Percentiles rank a stretch among this genome's conserved stretches.
phyloP scores from a whole-genome alignment of 1,140 invertebrate genomes.

The Drosophila ogumai region DNA sequence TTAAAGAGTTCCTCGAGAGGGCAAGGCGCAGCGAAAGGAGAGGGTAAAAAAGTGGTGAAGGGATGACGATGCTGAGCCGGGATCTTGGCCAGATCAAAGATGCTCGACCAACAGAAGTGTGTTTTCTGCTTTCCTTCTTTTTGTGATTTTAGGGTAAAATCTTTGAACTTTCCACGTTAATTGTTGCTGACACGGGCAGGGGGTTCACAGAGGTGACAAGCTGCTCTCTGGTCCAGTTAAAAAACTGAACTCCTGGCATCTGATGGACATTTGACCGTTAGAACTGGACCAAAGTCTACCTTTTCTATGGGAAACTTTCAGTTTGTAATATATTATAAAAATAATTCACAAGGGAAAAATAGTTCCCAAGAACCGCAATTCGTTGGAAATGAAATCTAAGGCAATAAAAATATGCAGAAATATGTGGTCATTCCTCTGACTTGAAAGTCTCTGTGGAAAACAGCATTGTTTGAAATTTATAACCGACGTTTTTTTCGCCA shows the following conservation, averaged over 20 bases:
- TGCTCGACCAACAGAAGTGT: conserved; percentile 57
- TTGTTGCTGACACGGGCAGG: conserved; percentile 57
- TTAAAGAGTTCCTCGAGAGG: conserved; percentile 67
- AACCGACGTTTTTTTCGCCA: conserved; percentile 26
- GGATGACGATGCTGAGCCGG: conserved; percentile 46
- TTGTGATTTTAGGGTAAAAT: conserved; percentile 44
- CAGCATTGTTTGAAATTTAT: conserved; percentile 1
- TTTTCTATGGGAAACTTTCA: conserved; percentile 16
- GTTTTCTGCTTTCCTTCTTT: conserved; percentile 16
- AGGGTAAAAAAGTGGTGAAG: conserved; percentile 47
- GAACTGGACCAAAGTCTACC: conserved; percentile 12
- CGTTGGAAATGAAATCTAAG: not conserved
- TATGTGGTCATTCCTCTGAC: conserved; percentile 3
- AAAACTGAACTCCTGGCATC: conserved; percentile 21
- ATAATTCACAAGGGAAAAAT: not conserved
- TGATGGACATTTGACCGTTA: conserved; percentile 81
- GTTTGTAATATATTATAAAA: not conserved
- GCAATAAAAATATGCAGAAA: not conserved
- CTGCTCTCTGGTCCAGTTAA: conserved; percentile 63
- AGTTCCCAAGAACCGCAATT: conserved; percentile 2
- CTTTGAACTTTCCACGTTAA: conserved; percentile 76
- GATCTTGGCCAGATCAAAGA: conserved; percentile 59
- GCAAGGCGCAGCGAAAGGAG: conserved; percentile 27
- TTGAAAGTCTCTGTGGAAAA: conserved; percentile 2
- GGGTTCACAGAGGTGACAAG: conserved; percentile 68